phyloP scores from a whole-genome alignment of 2,113 vertebrate species.

The Pygoscelis antarcticus region DNA sequence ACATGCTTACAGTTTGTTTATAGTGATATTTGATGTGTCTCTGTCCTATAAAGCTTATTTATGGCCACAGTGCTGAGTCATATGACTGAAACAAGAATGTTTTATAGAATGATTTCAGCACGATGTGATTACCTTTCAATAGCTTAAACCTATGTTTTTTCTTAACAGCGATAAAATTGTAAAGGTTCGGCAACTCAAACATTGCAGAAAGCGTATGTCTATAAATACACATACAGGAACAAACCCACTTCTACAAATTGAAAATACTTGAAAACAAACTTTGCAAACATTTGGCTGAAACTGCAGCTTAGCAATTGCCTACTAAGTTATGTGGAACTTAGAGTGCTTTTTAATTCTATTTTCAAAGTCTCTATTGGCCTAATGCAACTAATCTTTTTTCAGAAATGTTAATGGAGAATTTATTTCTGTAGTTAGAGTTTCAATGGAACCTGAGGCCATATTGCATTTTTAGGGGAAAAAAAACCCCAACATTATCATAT shows the following conservation, averaged over 20 bases:
- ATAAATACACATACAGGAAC: neutral
- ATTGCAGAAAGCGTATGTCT: neutral
- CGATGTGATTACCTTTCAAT: neutral
- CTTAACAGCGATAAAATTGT: neutral
- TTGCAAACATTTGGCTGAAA: neutral
- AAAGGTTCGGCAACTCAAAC: neutral
- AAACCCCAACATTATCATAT: neutral
- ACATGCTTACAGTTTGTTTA: neutral
- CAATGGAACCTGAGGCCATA: neutral
- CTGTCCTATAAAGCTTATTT: slow-evolving; percentile 4
- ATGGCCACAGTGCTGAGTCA: neutral
- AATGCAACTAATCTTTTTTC: neutral
- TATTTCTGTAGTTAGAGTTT: neutral
- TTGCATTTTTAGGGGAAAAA: neutral
- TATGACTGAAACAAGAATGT: neutral
- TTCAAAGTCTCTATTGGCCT: neutral
- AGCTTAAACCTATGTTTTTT: neutral
- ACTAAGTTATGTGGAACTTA: neutral
- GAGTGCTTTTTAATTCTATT: neutral
- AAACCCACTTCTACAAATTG: neutral
- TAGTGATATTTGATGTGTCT: neutral
- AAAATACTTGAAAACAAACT: neutral
- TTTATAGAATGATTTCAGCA: neutral
- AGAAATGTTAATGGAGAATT: neutral
- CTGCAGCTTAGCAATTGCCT: neutral